These are phyloP conservation scores for Clusia tigrina DNA, from an alignment of 2,888 invertebrate genomes.

Conservation along the genomic window DNA sequence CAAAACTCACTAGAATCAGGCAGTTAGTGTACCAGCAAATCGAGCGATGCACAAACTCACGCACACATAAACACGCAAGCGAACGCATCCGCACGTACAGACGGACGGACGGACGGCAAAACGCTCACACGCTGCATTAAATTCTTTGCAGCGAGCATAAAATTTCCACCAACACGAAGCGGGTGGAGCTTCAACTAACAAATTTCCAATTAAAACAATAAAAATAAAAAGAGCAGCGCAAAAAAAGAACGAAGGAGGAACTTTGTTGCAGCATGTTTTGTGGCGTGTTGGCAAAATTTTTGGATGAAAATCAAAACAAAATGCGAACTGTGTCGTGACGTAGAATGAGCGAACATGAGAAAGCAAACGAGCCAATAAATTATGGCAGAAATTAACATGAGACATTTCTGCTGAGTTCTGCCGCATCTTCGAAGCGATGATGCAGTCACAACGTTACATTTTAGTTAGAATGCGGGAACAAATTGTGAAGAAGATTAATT, in stretches of 20 bases:
- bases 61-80: background rate
- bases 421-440: no score
- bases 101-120: background rate
- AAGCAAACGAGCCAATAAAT: background rate
- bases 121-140: background rate
- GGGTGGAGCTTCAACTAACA: background rate
- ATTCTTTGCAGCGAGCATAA: background rate
- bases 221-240: background rate
- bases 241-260: no score
- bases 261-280: no score
- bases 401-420: no score
- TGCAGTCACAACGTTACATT: no score
- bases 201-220: conserved; percentile 2
- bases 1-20: background rate
- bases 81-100: background rate
- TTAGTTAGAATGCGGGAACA: no score
- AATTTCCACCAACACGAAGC: background rate
- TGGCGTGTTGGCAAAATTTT: background rate
- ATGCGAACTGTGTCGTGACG: background rate
- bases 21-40: no score
- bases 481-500: no score
- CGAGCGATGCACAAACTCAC: no score
- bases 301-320: conserved; percentile 1
- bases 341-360: background rate
- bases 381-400: no score